Evolutionary conservation across 2,113 vertebrate species (phyloP).

Genomic region (Irena cyanogastra): DNA sequence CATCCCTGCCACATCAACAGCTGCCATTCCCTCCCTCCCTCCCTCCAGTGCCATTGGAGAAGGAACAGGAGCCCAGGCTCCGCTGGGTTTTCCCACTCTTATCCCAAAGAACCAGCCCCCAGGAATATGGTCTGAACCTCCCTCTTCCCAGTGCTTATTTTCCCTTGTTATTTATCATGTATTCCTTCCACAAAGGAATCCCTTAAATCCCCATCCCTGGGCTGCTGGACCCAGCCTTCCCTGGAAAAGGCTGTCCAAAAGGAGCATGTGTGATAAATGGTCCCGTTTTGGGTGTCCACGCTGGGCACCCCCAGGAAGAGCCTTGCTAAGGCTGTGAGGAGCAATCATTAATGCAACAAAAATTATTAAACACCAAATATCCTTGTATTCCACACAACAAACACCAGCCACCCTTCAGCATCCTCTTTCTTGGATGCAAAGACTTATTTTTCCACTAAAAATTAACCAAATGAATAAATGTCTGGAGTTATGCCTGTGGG

Average conservation of each 20-base stretch:
- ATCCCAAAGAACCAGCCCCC: background rate
- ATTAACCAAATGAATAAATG: background rate
- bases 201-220: background rate
- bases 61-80: background rate
- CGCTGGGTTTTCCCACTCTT: background rate
- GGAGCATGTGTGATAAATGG: fast-evolving
- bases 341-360: background rate
- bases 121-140: fast-evolving
- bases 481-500: background rate
- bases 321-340: background rate
- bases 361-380: background rate
- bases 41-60: fast-evolving
- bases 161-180: background rate
- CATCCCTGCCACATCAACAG: background rate
- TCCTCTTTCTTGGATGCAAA: background rate
- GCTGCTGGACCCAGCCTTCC: background rate
- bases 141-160: fast-evolving
- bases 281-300: fast-evolving
- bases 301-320: fast-evolving
- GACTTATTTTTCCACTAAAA: background rate
- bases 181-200: background rate
- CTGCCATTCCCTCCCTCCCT: background rate
- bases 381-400: background rate
- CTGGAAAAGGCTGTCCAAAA: background rate
- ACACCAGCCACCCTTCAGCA: background rate